Evolutionary conservation across 2,888 invertebrate species (phyloP), one percentile per base, ranked within the genome.

Genomic region (Elysia crispata): DNA sequence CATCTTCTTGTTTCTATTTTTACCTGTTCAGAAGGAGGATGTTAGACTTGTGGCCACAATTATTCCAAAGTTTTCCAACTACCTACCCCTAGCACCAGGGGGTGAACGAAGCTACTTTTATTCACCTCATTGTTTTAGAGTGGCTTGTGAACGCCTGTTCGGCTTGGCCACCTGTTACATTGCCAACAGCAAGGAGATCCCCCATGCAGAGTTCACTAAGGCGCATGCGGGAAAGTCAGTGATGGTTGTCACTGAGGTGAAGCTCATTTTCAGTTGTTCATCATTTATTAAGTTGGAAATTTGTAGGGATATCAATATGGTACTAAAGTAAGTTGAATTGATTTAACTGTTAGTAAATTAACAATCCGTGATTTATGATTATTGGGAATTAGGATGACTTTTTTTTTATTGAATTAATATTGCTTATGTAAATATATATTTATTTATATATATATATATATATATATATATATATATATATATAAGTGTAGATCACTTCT

Each of bases 61-160:
- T 54, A 81, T 86, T n/a, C 87, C 88, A 5, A 79, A 80, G 72
- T 50, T 67, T 33, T 85, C 86, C 0, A 66, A 76, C 18, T 88
- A 81, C 73, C 79, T 89, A 31, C 87, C 87, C 11, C 54, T 82
- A 23, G 81, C 86, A 15, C 84, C 83, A 1, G 67, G 60, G 18
- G 77, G 76, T 15, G 70, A 80, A 64, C 81, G 77, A 1, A 76
- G 82, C 15, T 82, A 84, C 20, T 86, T 86, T 70, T 88, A 84
- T 74, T 76, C 84, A 0, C 86, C 86, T 67, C 81, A 85, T 72
- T 90, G 90, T 80, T 84, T 87, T 31, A 82, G 87, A 23, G 83
- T 89, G 31, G 84, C 84, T 8, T 90, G 90, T 86, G 89, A 90
- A 77, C 83, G 84, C 28, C 84, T 90, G 75, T 89, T 83, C 79